Conservation (phyloP, 2,113 vertebrate species). For the Climacteris rufus region DNA sequence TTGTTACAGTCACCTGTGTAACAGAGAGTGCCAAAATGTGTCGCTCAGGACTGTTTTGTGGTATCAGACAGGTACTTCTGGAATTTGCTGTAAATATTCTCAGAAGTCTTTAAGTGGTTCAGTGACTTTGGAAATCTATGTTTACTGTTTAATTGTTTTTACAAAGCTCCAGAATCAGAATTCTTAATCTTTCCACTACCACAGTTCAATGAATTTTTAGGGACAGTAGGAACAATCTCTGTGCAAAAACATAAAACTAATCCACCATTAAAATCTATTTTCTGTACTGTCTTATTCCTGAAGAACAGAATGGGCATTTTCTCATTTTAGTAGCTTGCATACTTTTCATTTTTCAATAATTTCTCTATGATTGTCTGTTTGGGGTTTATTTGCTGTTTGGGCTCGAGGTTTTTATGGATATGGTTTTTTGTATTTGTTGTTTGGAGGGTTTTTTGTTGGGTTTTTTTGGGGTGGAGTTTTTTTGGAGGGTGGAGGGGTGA, state of each 20-base stretch:
- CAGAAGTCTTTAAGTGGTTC: neutral
- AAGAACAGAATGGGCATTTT: neutral
- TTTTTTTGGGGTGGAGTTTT: neutral
- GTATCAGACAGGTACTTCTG: neutral
- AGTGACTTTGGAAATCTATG: neutral
- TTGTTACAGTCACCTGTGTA: rapidly evolving
- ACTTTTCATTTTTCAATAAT: neutral
- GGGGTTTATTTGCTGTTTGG: neutral
- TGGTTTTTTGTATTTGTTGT: neutral
- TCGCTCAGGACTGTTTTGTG: neutral
- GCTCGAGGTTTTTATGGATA: neutral
- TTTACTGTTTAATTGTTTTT: neutral
- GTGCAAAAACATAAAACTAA: neutral
- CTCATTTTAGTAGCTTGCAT: neutral
- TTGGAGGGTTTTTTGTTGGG: neutral
- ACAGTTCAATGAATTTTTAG: neutral
- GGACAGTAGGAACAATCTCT: neutral
- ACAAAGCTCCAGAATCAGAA: neutral
- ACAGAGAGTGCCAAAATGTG: neutral
- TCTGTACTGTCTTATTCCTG: neutral
- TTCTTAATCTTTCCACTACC: neutral
- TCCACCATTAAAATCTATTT: neutral
- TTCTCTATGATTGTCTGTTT: neutral
- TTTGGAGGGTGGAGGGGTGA: neutral
- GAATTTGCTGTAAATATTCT: neutral